These are phyloP conservation scores for Cnemophilus loriae DNA, from an alignment of 2,113 vertebrate species.

Conservation along the genomic window DNA sequence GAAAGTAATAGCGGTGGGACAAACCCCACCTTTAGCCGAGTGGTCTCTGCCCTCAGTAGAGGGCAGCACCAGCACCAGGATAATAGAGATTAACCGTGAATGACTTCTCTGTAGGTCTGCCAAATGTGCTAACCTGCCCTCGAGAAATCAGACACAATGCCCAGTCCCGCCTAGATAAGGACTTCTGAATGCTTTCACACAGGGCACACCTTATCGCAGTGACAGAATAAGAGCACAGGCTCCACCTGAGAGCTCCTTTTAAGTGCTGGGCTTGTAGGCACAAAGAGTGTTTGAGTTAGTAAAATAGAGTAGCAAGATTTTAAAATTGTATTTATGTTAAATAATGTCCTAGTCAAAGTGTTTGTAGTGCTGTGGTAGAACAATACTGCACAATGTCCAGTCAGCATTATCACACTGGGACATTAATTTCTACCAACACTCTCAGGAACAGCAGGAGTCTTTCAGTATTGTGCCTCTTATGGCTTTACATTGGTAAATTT, in stretches of 20 bases:
- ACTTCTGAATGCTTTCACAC: not conserved
- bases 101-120: not conserved
- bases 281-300: not conserved
- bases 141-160: not conserved
- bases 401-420: not conserved
- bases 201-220: not conserved
- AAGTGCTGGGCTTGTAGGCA: not conserved
- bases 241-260: not conserved
- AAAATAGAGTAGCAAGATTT: not conserved
- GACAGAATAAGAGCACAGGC: not conserved
- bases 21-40: not conserved
- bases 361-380: not conserved
- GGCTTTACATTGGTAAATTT: not conserved
- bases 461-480: not conserved
- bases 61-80: not conserved
- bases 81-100: not conserved
- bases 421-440: not conserved
- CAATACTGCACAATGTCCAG: not conserved
- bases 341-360: not conserved
- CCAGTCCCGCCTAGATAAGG: not conserved
- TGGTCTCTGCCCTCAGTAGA: not conserved
- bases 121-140: not conserved
- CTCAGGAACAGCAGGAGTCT: not conserved
- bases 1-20: not conserved
- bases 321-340: not conserved